phyloP scores from a whole-genome alignment of 1,140 invertebrate genomes.

The Oncopodura yosiiana region DNA sequence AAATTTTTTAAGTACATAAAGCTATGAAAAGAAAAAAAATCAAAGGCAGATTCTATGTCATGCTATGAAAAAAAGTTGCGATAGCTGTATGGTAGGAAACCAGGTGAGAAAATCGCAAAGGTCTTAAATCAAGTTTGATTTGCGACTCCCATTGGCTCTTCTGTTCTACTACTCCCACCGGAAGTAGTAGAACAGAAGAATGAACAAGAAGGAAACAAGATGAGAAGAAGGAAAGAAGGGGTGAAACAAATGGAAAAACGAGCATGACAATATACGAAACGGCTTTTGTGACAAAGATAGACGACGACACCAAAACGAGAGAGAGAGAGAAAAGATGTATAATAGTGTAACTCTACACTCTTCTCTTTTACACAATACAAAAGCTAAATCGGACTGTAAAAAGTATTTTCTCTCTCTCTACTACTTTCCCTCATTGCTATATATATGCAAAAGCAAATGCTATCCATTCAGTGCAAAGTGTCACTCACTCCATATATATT shows the following conservation, averaged over 20 bases:
- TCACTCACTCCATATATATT: neutral
- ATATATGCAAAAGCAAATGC: too few relatives aligned
- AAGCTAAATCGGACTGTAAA: too few relatives aligned
- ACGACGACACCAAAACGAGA: slow-evolving; percentile 9
- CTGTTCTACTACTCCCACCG: too few relatives aligned
- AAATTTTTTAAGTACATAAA: neutral
- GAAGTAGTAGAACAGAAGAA: too few relatives aligned
- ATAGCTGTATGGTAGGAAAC: neutral
- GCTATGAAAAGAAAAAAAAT: neutral
- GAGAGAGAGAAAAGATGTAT: too few relatives aligned
- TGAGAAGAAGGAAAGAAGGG: too few relatives aligned
- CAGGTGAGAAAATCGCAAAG: slow-evolving; percentile 33
- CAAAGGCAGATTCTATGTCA: neutral
- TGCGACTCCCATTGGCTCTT: slow-evolving; percentile 30
- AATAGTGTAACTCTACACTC: too few relatives aligned
- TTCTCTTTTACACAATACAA: too few relatives aligned
- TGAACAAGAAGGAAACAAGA: too few relatives aligned
- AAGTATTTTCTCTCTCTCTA: neutral
- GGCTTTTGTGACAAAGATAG: slow-evolving; percentile 24
- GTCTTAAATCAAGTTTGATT: slow-evolving; percentile 34
- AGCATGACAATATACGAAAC: slow-evolving; percentile 28
- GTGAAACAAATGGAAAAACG: slow-evolving; percentile 33
- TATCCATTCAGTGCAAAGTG: neutral
- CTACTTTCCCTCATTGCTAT: neutral
- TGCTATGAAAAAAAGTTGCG: neutral